Evolutionary conservation across 2,888 invertebrate species (phyloP), one percentile per base, ranked within the genome.

Genomic region (Thereva unica): DNA sequence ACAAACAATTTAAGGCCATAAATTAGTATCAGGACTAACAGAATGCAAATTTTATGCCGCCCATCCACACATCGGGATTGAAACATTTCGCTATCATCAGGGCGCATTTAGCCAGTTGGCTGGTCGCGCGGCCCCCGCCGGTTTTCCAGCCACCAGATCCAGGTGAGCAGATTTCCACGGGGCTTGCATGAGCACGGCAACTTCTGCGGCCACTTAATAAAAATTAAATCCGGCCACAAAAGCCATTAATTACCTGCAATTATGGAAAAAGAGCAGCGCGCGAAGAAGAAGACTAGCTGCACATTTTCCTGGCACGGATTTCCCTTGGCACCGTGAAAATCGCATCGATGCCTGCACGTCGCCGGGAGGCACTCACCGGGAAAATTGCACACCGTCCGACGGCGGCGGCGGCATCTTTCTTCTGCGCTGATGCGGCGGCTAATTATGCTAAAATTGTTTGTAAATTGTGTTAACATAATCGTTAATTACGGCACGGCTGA

Each of bases 381-480:
- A 66, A 67, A 67, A 67, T 67, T 53, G 63, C 49, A 37, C 12
- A 38, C 52, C 12, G 9, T 47, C 23, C 23, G 23, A 23, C 35
- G 37, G 41, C 50, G 68, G 41, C 50, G 68, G 65, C 68, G 68
- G 68, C 50, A 10, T 50, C 68, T 68, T 68, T 68, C 50, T 65
- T 68, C 53, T 68, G 53, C 23, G 44, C 35, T 37, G 12, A 42
- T 42, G 53, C 42, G 49, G 6, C 54, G 38, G 61, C 63, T 64
- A 69, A 67, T 69, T 69, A 69, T 67, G 59, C 64, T 67, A 56
- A 69, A 69, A 69, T 67, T 69, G 69, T 67, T 69, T 66, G 64
- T 67, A 61, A 69, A 69, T 64, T 69, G 67, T 67, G 67, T 69
- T 69, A 69, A 69, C 69, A 69, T 69, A 69, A 67, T 69, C 67